These are phyloP conservation scores for Xestia ashworthii DNA, from an alignment of 2,888 invertebrate species.

Conservation along the genomic window DNA sequence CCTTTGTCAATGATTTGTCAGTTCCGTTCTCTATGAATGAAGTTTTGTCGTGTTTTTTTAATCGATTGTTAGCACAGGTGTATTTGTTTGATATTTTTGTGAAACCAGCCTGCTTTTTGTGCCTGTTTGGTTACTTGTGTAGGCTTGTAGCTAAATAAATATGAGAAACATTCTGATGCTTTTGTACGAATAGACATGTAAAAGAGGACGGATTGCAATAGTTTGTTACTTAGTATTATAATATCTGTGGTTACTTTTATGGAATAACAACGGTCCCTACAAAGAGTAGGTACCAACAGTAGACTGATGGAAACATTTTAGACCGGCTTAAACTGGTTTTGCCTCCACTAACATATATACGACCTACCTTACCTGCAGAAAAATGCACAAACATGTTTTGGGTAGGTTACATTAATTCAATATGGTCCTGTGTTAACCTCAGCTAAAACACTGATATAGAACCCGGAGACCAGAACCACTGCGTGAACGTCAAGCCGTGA, in stretches of 20 bases:
- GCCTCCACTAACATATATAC: background rate
- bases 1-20: constrained; percentile 81
- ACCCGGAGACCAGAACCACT: constrained; percentile 97
- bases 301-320: background rate
- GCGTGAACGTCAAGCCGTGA: constrained; percentile 97
- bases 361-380: background rate
- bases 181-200: constrained; percentile 21
- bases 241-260: too few relatives aligned
- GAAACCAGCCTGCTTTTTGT: constrained; percentile 50
- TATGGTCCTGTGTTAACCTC: too few relatives aligned
- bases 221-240: too few relatives aligned
- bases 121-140: constrained; percentile 65
- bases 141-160: constrained; percentile 62
- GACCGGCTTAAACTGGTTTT: background rate
- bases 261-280: constrained; percentile 5
- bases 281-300: background rate
- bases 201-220: background rate
- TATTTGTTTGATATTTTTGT: constrained; percentile 75
- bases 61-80: constrained; percentile 84
- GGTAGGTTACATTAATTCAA: background rate
- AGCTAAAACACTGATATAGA: constrained; percentile 84
- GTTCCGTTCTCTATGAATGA: constrained; percentile 85
- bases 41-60: constrained; percentile 69
- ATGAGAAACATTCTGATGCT: constrained; percentile 44
- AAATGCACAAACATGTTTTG: background rate